These are phyloP conservation scores for Beris chalybata DNA, from an alignment of 2,888 invertebrate species.

Conservation along the genomic window DNA sequence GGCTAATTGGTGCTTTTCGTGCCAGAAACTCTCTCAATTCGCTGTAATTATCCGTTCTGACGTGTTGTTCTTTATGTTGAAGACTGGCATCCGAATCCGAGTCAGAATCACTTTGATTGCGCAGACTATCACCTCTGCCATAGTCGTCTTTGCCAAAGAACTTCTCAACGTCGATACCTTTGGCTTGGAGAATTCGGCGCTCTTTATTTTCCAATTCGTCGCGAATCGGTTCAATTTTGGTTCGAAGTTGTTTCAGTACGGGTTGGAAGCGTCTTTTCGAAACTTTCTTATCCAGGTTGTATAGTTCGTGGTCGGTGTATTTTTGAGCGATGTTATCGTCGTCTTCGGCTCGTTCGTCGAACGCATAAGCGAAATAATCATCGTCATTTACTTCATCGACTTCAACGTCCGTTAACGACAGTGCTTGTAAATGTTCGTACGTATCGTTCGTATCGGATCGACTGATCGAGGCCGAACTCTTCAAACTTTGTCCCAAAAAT, in stretches of 20 bases:
- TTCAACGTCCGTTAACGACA: conserved; percentile 19
- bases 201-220: conserved; percentile 54
- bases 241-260: conserved; percentile 52
- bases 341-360: conserved; percentile 46
- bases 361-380: conserved; percentile 55
- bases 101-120: conserved; percentile 39
- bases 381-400: conserved; percentile 40
- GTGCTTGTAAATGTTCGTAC: conserved; percentile 47
- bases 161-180: conserved; percentile 54
- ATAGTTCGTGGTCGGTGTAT: conserved; percentile 47
- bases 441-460: conserved; percentile 25
- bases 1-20: conserved; percentile 52
- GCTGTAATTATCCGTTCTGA: conserved; percentile 51
- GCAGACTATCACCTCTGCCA: conserved; percentile 32
- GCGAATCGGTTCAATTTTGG: conserved; percentile 54
- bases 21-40: conserved; percentile 54
- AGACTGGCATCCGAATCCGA: conserved; percentile 7
- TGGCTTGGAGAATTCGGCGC: conserved; percentile 49
- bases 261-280: conserved; percentile 54
- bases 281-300: conserved; percentile 52
- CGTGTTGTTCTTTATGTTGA: conserved; percentile 44
- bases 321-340: conserved; percentile 41
- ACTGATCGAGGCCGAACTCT: not conserved
- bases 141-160: conserved; percentile 44
- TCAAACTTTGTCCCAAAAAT: conserved; percentile 45